phyloP scores from a whole-genome alignment of 2,113 vertebrate species.

The Rhinopomastus cyanomelas region DNA sequence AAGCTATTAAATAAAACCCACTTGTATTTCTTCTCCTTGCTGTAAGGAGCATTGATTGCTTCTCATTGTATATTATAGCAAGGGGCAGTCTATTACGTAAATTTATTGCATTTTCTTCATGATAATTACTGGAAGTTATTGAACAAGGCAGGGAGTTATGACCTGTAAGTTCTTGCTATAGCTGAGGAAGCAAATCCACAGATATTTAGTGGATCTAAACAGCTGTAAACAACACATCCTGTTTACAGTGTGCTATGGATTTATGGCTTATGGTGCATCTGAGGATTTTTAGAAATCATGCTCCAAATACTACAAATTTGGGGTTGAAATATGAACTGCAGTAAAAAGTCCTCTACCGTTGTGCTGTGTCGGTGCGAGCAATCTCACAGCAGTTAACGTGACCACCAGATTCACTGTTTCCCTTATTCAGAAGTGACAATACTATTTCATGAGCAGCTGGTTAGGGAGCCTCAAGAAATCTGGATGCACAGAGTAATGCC shows the following conservation, averaged over 20 bases:
- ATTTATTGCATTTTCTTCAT: conserved; percentile 80
- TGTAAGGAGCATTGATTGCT: conserved; percentile 79
- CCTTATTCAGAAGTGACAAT: conserved; percentile 34
- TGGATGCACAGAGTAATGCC: conserved; percentile 2
- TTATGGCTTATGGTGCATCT: conserved; percentile 54
- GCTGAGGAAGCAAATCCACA: conserved; percentile 79
- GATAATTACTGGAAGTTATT: conserved; percentile 85
- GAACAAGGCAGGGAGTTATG: conserved; percentile 80
- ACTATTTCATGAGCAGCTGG: conserved; percentile 23
- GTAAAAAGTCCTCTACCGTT: background rate
- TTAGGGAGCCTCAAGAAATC: conserved; percentile 15
- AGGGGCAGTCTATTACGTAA: conserved; percentile 78
- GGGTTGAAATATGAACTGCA: conserved; percentile 32
- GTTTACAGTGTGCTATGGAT: conserved; percentile 63
- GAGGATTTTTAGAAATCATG: conserved; percentile 53
- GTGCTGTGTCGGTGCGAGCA: background rate
- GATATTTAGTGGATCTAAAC: conserved; percentile 73
- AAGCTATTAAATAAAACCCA: conserved; percentile 72
- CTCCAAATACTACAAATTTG: background rate
- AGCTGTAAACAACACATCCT: conserved; percentile 77
- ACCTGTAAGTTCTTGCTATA: conserved; percentile 68
- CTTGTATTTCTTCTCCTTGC: conserved; percentile 79
- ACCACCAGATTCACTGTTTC: conserved; percentile 6
- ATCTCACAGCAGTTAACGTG: conserved; percentile 4
- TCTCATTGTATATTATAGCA: conserved; percentile 81